Percentiles rank a stretch among this genome's conserved stretches.
Evolutionary conservation across 2,113 vertebrate species (phyloP).

Genomic region (Pycnonotus jocosus): DNA sequence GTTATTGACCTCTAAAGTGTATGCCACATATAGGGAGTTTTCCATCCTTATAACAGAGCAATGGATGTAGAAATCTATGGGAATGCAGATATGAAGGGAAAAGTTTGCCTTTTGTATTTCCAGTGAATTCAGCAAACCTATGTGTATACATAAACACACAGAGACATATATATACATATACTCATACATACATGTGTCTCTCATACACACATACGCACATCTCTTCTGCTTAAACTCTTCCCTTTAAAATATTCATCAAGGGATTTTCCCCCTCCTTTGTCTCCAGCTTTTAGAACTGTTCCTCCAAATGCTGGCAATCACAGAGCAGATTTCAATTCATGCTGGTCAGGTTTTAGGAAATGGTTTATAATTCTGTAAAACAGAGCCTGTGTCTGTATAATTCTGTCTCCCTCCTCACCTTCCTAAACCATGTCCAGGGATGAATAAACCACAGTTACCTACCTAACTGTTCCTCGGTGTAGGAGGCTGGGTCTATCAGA

Average conservation of each 20-base stretch:
- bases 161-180: accelerated
- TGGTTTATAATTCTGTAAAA: neutral
- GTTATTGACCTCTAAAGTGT: neutral
- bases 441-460: slow-evolving; percentile 20
- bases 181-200: neutral
- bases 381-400: neutral
- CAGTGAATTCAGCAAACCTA: neutral
- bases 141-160: neutral
- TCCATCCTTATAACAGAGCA: neutral
- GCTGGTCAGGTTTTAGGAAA: neutral
- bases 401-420: neutral
- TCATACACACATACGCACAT: neutral
- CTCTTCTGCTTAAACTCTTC: neutral
- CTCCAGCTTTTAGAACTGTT: neutral
- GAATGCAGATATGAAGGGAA: neutral
- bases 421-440: neutral
- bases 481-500: slow-evolving; percentile 77
- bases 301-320: neutral
- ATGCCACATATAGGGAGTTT: neutral
- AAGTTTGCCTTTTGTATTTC: neutral
- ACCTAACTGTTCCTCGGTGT: slow-evolving; percentile 81
- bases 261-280: neutral
- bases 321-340: neutral
- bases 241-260: neutral
- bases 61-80: neutral